Percentiles rank a stretch among this genome's conserved stretches.
Conservation (phyloP, 1,140 invertebrate species). For the Drosophila kurseongensis region DNA sequence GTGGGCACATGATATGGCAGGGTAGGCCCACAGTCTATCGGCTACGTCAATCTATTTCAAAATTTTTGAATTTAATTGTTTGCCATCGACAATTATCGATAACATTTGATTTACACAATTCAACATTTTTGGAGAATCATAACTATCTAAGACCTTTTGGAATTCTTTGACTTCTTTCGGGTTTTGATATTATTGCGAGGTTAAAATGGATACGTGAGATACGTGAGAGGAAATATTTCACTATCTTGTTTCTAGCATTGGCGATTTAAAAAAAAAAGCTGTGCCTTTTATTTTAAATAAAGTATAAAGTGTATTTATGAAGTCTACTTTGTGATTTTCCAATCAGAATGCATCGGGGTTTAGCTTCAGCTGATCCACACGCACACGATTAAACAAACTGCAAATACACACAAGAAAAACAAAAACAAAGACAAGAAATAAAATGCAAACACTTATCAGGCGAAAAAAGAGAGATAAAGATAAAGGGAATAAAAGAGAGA, state of each 20-base stretch:
- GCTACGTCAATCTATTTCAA: not conserved
- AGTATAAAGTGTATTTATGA: constrained; percentile 14
- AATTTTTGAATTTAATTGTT: not conserved
- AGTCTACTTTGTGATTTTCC: constrained; percentile 11
- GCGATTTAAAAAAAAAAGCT: no score
- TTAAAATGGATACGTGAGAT: no score
- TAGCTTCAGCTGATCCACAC: constrained; percentile 30
- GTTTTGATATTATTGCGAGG: no score
- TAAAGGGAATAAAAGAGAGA: constrained; percentile 19
- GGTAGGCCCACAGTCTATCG: constrained; percentile 13
- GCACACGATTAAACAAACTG: constrained; percentile 12
- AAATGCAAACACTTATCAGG: constrained; percentile 71
- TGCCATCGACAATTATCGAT: no score
- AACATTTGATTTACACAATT: no score
- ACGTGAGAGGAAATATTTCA: no score
- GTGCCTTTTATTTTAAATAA: not conserved
- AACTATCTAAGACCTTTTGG: no score
- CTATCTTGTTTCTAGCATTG: no score
- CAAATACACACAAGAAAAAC: constrained; percentile 14
- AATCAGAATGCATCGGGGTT: constrained; percentile 12
- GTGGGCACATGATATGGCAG: constrained; percentile 25
- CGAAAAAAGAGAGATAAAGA: constrained; percentile 15
- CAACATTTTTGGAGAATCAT: no score
- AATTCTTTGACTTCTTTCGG: no score
- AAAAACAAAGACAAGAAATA: constrained; percentile 24